phyloP scores from a whole-genome alignment of 2,888 invertebrate species.

The Lithophane leautieri region DNA sequence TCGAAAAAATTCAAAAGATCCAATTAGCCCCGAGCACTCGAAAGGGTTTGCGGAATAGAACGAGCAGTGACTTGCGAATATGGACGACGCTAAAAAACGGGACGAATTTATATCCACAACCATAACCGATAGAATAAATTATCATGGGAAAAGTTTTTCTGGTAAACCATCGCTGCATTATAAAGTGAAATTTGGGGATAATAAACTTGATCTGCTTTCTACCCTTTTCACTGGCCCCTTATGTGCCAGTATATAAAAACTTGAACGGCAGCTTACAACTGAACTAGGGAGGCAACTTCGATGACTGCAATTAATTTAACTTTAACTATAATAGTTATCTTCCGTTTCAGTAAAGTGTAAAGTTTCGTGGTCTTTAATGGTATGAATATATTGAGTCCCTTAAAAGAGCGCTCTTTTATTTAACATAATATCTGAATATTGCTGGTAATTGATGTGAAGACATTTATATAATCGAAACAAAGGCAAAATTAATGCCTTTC shows the following conservation, averaged over 20 bases:
- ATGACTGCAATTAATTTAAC: conserved; percentile 57
- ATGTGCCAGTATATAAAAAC: conserved; percentile 57
- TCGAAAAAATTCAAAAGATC: conserved; percentile 82
- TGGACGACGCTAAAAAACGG: conserved; percentile 78
- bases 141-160: conserved; percentile 62
- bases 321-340: conserved; percentile 47
- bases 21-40: conserved; percentile 83
- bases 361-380: conserved; percentile 34
- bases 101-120: conserved; percentile 74
- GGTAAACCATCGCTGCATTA: conserved; percentile 59
- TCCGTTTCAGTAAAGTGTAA: conserved; percentile 40
- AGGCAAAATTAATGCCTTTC: not conserved
- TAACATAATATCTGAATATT: conserved; percentile 6
- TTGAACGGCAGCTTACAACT: conserved; percentile 40
- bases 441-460: conserved; percentile 1
- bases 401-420: conserved; percentile 36
- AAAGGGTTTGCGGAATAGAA: conserved; percentile 80
- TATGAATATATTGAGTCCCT: conserved; percentile 17
- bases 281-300: conserved; percentile 48
- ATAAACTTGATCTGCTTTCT: conserved; percentile 56
- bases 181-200: conserved; percentile 59
- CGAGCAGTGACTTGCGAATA: conserved; percentile 82
- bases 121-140: conserved; percentile 78
- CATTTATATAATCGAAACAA: conserved; percentile 10
- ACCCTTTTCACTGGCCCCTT: conserved; percentile 52